phyloP scores from a whole-genome alignment of 1,140 invertebrate genomes.

The Plutomurus gul region DNA sequence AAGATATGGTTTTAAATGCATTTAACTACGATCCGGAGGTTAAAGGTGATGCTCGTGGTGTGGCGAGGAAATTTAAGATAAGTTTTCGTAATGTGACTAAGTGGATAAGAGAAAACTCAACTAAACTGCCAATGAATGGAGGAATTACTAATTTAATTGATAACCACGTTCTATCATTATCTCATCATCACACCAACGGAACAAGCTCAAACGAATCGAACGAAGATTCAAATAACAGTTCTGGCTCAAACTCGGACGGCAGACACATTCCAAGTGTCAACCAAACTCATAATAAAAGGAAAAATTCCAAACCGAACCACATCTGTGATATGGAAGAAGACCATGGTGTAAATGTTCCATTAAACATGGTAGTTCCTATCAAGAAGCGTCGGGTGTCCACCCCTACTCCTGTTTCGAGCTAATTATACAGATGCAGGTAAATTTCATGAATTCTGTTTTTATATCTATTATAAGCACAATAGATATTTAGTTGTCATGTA shows the following conservation, averaged over 20 bases:
- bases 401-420: constrained; percentile 12
- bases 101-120: constrained; percentile 49
- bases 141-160: background rate
- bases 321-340: constrained; percentile 53
- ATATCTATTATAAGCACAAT: too few species aligned
- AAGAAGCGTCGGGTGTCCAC: constrained; percentile 49
- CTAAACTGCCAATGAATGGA: background rate
- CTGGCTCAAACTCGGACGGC: background rate
- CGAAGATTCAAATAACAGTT: background rate
- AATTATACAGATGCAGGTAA: constrained; percentile 71
- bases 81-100: constrained; percentile 52
- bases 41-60: constrained; percentile 48
- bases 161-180: background rate
- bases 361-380: constrained; percentile 53
- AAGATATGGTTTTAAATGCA: constrained; percentile 47
- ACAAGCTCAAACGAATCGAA: background rate
- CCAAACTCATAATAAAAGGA: constrained; percentile 45
- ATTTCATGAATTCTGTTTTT: too few species aligned
- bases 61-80: constrained; percentile 52
- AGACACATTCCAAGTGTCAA: background rate
- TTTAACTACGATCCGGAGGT: constrained; percentile 51
- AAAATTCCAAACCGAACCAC: constrained; percentile 54
- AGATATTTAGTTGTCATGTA: background rate
- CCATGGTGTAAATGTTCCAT: constrained; percentile 33
- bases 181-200: background rate